Conservation (phyloP, 2,113 vertebrate genomes). For the Gallinago undulata region DNA sequence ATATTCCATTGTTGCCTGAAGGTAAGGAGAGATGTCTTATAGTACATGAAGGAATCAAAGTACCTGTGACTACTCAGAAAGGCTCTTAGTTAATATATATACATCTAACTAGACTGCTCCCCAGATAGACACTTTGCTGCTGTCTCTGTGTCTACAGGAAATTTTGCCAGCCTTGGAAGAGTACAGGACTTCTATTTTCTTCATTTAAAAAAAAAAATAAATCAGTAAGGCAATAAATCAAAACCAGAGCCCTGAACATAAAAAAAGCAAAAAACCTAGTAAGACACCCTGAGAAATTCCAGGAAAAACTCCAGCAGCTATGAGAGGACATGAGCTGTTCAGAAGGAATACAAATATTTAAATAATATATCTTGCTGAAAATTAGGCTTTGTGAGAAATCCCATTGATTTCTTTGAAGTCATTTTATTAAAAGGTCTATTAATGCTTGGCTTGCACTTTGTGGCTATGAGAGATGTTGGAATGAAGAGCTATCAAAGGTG, state of each 20-base stretch:
- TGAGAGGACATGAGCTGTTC: neutral
- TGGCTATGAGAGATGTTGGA: conserved; percentile 53
- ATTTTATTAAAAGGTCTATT: conserved; percentile 61
- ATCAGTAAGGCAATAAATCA: neutral
- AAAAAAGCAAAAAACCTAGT: neutral
- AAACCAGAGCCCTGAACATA: neutral
- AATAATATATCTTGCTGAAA: conserved; percentile 42
- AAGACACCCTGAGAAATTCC: conserved; percentile 10
- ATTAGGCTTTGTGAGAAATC: conserved; percentile 41
- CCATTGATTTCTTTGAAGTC: conserved; percentile 52
- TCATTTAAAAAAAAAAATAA: neutral
- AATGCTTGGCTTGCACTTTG: conserved; percentile 62
- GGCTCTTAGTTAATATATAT: neutral
- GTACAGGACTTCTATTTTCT: neutral
- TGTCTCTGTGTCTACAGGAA: neutral
- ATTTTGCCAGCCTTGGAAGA: neutral
- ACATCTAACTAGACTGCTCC: neutral
- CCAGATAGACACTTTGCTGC: neutral
- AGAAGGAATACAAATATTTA: conserved; percentile 39
- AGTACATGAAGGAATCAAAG: neutral
- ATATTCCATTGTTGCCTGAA: neutral
- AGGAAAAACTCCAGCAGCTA: neutral
- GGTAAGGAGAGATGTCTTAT: neutral
- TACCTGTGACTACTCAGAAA: neutral
- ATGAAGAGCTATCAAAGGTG: conserved; percentile 66